Evolutionary conservation across 2,113 vertebrate species (phyloP).

Genomic region (Cololabis saira): DNA sequence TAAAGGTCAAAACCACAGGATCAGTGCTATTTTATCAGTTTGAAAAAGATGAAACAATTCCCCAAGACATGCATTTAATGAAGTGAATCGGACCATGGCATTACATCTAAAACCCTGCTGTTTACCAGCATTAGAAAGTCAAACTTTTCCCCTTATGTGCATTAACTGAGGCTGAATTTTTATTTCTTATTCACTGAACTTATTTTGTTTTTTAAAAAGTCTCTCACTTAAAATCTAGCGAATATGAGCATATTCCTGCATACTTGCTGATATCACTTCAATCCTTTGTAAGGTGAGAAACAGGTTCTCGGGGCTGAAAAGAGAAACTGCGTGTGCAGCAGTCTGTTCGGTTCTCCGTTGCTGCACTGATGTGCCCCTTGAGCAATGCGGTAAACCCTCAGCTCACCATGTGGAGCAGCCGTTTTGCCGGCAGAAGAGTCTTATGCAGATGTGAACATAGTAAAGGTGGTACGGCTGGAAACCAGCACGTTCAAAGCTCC

Average conservation of each 20-base stretch:
- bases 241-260: not conserved
- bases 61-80: too few species aligned
- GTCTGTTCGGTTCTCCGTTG: not conserved
- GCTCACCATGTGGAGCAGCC: constrained; percentile 13
- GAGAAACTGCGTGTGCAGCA: constrained; percentile 11
- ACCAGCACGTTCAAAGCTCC: not conserved
- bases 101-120: too few species aligned
- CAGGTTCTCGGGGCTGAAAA: not conserved
- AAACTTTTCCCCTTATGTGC: too few species aligned
- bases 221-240: too few species aligned
- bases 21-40: too few species aligned
- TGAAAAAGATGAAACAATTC: too few species aligned
- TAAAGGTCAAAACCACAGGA: too few species aligned
- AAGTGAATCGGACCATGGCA: too few species aligned
- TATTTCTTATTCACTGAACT: too few species aligned
- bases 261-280: not conserved
- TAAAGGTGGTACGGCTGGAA: not conserved
- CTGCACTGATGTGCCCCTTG: constrained; percentile 46
- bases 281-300: not conserved
- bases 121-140: too few species aligned
- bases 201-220: too few species aligned
- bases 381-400: constrained; percentile 34
- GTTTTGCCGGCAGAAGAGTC: not conserved
- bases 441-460: not conserved
- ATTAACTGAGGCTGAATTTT: too few species aligned